Percentiles rank a stretch among this genome's conserved stretches.
phyloP scores from a whole-genome alignment of 2,797 vertebrate genomes.

The Syngnathus acus region DNA sequence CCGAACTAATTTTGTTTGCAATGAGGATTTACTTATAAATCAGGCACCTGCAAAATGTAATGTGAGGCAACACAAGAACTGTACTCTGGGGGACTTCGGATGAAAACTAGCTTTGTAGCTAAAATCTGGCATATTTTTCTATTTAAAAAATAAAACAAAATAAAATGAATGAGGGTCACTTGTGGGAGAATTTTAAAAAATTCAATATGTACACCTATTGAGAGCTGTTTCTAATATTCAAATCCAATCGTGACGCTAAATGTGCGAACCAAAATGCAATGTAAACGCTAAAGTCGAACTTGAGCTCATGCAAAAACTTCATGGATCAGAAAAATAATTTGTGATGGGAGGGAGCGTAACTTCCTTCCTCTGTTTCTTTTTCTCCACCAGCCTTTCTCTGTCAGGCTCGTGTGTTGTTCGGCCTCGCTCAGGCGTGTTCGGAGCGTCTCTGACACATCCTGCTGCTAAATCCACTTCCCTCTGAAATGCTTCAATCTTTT shows the following conservation, averaged over 20 bases:
- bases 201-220: too few species aligned
- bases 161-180: neutral
- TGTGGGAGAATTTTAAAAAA: neutral
- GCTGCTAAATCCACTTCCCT: conserved; percentile 59
- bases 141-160: too few species aligned
- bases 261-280: neutral
- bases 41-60: neutral
- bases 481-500: conserved; percentile 51
- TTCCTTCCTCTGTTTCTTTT: conserved; percentile 22
- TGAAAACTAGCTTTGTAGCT: too few species aligned
- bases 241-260: neutral
- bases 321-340: neutral
- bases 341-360: neutral
- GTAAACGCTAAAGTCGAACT: too few species aligned
- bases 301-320: neutral
- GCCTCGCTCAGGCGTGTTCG: conserved; percentile 40
- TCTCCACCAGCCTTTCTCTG: conserved; percentile 13
- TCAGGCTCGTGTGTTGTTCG: conserved; percentile 36
- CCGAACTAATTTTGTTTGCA: neutral
- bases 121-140: too few species aligned
- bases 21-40: neutral
- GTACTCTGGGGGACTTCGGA: neutral
- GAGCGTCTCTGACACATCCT: conserved; percentile 57
- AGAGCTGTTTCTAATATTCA: too few species aligned
- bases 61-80: neutral